Evolutionary conservation across 2,113 vertebrate genomes (phyloP), one percentile per base, ranked within the genome.

Genomic region (Neogobius melanostomus): DNA sequence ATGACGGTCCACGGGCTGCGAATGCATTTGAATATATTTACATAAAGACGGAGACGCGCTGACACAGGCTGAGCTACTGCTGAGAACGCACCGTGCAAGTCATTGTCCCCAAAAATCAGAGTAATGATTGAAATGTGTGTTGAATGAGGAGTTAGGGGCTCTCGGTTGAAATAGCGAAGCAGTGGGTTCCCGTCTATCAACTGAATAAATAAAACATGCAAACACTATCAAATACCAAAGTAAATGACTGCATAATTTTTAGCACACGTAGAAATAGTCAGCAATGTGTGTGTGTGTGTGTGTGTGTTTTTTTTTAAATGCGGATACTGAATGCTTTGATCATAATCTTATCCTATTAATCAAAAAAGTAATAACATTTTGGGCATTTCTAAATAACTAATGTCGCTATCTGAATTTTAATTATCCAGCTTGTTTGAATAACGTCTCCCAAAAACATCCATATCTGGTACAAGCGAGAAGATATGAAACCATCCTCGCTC

Each of bases 1-100:
- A 75, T 70, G 83, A 83, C 80, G 79, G 82, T 84, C 76, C 65
- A 48, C 62, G 28, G 62, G 85, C 76, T 65, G 80, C 65, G 89
- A 85, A 88, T 85, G 87, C 62, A 91, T 93, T 87, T 89, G 70
- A 92, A 94, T 91, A 93, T 76, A 94, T 94, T 92, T 93, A 85
- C 91, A 94, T 93, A 89, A 72, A 91, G 87, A 93, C 85, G 85
- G 90, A 74, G 88, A 82, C 60, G 50, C 0, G 66, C 71, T 90
- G 77, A 85, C 89, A 77, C 75, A 81, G 68, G 72, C 72, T 49
- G 52, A 54, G 64, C 70, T 66, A 28, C 79, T 69, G 82, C 79
- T 76, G 84, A 80, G 87, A 82, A 81, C 62, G 64, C 74, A 64
- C 47, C 46, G 51, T 21, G 69, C 70, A 73, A 51, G 48, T 74